Evolutionary conservation across 2,113 vertebrate species (phyloP).

Genomic region (Ciconia maguari): DNA sequence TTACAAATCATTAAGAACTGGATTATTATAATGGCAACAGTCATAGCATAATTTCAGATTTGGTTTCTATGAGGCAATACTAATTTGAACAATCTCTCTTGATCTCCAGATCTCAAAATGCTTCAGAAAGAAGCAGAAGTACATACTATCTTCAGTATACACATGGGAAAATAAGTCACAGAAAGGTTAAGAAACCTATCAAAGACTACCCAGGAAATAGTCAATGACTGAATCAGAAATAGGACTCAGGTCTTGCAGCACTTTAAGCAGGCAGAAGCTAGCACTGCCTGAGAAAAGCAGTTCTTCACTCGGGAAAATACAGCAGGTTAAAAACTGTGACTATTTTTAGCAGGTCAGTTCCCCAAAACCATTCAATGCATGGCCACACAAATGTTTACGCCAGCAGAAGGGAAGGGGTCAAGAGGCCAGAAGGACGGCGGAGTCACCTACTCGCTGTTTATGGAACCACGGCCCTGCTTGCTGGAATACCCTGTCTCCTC

Average conservation of each 20-base stretch:
- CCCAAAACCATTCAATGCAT: neutral
- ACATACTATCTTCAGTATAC: neutral
- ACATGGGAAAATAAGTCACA: constrained; percentile 37
- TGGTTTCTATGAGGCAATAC: neutral
- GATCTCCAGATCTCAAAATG: neutral
- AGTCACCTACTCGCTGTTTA: neutral
- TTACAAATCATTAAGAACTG: neutral
- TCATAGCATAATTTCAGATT: neutral
- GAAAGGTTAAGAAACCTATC: constrained; percentile 52
- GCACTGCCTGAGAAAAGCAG: neutral
- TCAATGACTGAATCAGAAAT: constrained; percentile 22
- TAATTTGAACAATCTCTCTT: neutral
- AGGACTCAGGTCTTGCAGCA: neutral
- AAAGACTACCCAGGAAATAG: constrained; percentile 26
- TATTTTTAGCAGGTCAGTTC: constrained; percentile 40
- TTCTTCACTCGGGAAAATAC: neutral
- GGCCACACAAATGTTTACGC: neutral
- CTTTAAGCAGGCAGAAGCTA: neutral
- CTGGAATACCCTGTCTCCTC: neutral
- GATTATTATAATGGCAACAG: neutral
- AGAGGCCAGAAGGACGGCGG: neutral
- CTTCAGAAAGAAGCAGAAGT: constrained; percentile 10
- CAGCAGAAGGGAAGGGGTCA: neutral
- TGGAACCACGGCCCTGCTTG: neutral
- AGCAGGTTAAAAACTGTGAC: neutral